These are phyloP conservation scores for Diprion similis DNA, from an alignment of 1,140 invertebrate genomes.

Conservation along the genomic window DNA sequence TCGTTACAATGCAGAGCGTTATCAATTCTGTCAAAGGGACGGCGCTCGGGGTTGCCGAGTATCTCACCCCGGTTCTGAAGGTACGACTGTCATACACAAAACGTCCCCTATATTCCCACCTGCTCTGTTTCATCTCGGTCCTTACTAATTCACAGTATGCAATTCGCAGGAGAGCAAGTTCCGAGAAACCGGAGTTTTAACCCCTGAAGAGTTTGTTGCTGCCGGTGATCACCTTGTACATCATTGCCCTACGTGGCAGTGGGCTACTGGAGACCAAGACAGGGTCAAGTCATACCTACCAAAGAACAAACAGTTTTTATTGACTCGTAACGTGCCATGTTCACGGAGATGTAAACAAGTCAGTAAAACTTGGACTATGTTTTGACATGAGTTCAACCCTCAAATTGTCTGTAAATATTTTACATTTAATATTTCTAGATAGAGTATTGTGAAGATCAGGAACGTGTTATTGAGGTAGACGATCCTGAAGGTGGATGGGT, in stretches of 20 bases:
- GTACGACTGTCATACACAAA: conserved; percentile 58
- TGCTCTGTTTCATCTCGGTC: neutral
- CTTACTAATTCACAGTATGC: conserved; percentile 9
- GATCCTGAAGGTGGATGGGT: conserved; percentile 97
- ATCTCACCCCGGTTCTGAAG: conserved; percentile 95
- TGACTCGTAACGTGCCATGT: conserved; percentile 96
- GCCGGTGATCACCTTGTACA: conserved; percentile 99
- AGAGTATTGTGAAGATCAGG: conserved; percentile 88
- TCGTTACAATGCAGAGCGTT: conserved; percentile 85
- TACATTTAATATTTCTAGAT: conserved; percentile 66
- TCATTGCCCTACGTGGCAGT: conserved; percentile 99
- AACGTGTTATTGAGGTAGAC: conserved; percentile 88
- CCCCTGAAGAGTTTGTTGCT: conserved; percentile 95
- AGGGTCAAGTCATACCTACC: conserved; percentile 90
- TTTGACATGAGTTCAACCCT: neutral
- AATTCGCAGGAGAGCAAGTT: conserved; percentile 93
- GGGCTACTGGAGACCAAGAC: conserved; percentile 89
- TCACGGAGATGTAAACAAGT: conserved; percentile 92
- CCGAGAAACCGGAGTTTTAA: conserved; percentile 96
- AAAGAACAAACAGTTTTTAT: conserved; percentile 95
- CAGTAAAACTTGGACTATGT: conserved; percentile 21
- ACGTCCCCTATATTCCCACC: neutral
- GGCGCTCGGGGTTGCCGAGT: conserved; percentile 93
- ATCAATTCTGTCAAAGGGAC: conserved; percentile 95
- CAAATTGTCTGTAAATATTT: conserved; percentile 12